These are phyloP conservation scores for Clarias pachynema DNA, from an alignment of 2,797 vertebrate species.

Conservation along the genomic window DNA sequence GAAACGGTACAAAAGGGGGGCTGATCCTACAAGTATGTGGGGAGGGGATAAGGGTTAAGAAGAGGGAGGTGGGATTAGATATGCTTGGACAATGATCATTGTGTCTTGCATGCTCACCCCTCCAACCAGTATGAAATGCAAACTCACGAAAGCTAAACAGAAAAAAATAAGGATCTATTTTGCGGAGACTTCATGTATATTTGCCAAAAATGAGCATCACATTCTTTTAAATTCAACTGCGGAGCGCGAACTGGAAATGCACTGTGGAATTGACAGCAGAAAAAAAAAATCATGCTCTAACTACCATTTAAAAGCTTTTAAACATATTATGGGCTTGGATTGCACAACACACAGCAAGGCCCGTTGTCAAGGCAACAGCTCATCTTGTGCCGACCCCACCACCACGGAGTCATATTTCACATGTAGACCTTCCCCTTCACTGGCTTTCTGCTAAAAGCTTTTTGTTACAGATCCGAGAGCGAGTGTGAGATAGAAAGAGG, in stretches of 20 bases:
- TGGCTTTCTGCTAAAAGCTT: constrained; percentile 99
- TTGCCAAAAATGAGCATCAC: not conserved
- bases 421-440: constrained; percentile 87
- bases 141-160: not conserved
- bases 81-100: constrained; percentile 16
- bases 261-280: not conserved
- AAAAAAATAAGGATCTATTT: not conserved
- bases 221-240: not conserved
- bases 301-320: constrained; percentile 83
- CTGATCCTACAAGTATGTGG: constrained; percentile 1
- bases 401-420: constrained; percentile 83
- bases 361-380: constrained; percentile 75
- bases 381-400: constrained; percentile 54
- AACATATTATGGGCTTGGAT: constrained; percentile 70
- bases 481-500: constrained; percentile 53
- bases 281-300: constrained; percentile 45
- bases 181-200: not conserved
- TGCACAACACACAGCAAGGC: constrained; percentile 64
- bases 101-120: constrained; percentile 11
- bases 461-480: constrained; percentile 86
- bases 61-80: constrained; percentile 12
- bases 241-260: not conserved
- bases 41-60: constrained; percentile 1
- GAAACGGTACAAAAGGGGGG: constrained; percentile 11
- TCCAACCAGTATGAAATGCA: not conserved